Evolutionary conservation across 2,888 invertebrate genomes (phyloP).

Genomic region (Troides aeacus): DNA sequence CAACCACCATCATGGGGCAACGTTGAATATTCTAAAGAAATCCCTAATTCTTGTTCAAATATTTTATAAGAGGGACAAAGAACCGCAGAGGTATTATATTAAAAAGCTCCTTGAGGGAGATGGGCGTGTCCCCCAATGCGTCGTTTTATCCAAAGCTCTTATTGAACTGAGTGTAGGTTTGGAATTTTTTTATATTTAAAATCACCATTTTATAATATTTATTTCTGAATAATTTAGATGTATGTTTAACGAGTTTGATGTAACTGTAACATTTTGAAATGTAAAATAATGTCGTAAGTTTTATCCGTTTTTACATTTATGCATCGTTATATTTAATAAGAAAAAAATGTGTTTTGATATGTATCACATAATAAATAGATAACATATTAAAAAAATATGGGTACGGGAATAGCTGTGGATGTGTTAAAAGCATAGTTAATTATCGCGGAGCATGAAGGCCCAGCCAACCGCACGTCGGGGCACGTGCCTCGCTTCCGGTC

Average conservation of each 20-base stretch:
- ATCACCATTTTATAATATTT: not conserved
- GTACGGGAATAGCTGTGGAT: not conserved
- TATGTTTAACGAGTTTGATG: too few relatives aligned
- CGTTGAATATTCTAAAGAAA: conserved; percentile 6
- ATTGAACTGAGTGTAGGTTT: not conserved
- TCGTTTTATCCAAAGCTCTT: conserved; percentile 1
- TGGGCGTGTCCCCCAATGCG: conserved; percentile 8
- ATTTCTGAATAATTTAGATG: not conserved
- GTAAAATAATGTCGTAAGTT: too few relatives aligned
- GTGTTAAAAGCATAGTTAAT: conserved; percentile 25
- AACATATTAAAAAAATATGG: not conserved
- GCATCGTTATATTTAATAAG: too few relatives aligned
- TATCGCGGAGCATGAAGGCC: conserved; percentile 28
- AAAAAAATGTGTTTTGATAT: too few relatives aligned
- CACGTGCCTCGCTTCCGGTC: conserved; percentile 70
- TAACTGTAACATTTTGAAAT: too few relatives aligned
- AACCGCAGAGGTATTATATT: conserved; percentile 8
- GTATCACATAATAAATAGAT: too few relatives aligned
- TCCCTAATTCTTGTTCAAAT: conserved; percentile 20
- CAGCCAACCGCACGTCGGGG: conserved; percentile 51
- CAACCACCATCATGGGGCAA: conserved; percentile 5
- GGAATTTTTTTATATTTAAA: not conserved
- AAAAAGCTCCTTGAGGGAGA: conserved; percentile 12
- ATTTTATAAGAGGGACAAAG: conserved; percentile 6
- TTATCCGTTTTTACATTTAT: too few relatives aligned